A percentile compares a stretch with the other conserved stretches of the same genome.
Conservation (phyloP, 2,797 vertebrate genomes). For the Peromyscus eremicus region DNA sequence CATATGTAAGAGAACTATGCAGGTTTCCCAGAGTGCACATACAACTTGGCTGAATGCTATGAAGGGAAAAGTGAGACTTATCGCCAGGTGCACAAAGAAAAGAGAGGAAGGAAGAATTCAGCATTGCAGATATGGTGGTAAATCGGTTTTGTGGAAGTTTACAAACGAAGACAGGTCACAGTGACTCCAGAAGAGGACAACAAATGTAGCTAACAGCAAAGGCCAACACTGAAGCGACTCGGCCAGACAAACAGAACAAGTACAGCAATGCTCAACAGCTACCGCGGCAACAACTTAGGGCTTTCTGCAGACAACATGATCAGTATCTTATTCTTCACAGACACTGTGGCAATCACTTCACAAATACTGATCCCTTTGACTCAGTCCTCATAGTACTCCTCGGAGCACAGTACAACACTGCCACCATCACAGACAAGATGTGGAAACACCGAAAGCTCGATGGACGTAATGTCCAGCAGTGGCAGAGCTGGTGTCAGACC, state of each 20-base stretch:
- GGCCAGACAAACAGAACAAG: background rate
- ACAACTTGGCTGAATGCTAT: background rate
- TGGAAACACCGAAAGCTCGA: background rate
- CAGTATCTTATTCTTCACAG: background rate
- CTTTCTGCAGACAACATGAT: background rate
- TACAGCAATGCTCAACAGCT: background rate
- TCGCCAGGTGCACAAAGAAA: constrained; percentile 35
- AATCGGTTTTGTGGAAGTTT: background rate
- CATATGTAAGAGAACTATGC: constrained; percentile 34
- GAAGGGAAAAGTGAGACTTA: constrained; percentile 17
- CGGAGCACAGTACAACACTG: background rate
- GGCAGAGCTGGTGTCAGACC: background rate
- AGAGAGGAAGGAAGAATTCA: background rate
- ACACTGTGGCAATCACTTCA: background rate
- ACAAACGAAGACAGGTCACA: constrained; percentile 36
- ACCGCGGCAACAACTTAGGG: background rate
- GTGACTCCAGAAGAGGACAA: background rate
- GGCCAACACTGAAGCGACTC: background rate
- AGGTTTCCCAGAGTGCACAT: background rate
- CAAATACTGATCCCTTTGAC: constrained; percentile 15
- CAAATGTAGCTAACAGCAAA: constrained; percentile 6
- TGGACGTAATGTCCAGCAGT: background rate
- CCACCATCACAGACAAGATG: background rate
- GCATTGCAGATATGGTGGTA: constrained; percentile 7
- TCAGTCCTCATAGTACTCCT: constrained; percentile 11